phyloP scores from a whole-genome alignment of 2,888 invertebrate species.

The Euplexia lucipara region DNA sequence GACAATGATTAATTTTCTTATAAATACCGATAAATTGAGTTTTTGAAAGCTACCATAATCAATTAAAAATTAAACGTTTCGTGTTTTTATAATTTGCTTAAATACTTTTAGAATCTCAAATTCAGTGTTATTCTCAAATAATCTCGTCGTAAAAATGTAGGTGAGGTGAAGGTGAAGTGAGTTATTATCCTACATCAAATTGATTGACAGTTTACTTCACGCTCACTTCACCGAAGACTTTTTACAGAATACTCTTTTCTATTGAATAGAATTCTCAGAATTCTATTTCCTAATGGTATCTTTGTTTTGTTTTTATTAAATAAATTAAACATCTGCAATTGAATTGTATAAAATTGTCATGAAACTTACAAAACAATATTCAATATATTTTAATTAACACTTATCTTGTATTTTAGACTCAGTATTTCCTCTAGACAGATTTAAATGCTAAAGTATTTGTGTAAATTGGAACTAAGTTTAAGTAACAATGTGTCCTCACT shows the following conservation, averaged over 20 bases:
- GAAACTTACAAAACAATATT: background rate
- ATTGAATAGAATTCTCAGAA: too few species aligned
- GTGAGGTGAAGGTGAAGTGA: too few species aligned
- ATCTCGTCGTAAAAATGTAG: too few species aligned
- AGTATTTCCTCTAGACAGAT: background rate
- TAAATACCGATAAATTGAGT: background rate
- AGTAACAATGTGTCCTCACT: background rate
- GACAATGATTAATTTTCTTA: constrained; percentile 1
- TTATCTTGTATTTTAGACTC: background rate
- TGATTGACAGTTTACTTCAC: too few species aligned
- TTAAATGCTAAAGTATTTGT: background rate
- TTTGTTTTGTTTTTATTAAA: background rate
- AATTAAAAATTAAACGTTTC: background rate
- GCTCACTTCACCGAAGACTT: too few species aligned
- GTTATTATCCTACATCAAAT: too few species aligned
- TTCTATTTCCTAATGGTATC: background rate
- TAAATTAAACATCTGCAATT: too few species aligned
- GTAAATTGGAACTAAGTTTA: background rate
- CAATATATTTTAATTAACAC: background rate
- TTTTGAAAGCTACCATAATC: constrained; percentile 15
- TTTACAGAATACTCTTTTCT: too few species aligned
- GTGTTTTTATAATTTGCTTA: background rate
- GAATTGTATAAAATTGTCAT: background rate
- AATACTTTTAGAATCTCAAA: background rate
- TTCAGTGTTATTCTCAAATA: too few species aligned